A percentile compares a stretch with the other conserved stretches of the same genome.
Evolutionary conservation across 1,140 invertebrate species (phyloP).

Genomic region (Drosophila ironensis): DNA sequence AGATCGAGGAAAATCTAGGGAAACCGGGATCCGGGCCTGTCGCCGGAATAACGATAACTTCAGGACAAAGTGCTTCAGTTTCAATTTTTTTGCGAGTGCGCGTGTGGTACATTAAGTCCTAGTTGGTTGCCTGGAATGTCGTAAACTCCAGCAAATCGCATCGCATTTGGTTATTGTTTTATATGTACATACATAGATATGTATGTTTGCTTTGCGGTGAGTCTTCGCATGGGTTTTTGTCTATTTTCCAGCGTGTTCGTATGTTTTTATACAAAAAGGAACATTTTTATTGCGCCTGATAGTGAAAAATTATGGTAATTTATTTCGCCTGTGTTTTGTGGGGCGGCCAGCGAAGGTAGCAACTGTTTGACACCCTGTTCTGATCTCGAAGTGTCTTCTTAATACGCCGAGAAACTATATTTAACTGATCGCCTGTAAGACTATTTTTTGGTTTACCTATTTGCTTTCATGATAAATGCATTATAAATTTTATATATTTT

Average conservation of each 20-base stretch:
- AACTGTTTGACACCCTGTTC: not conserved
- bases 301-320: conserved; percentile 42
- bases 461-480: too few species aligned
- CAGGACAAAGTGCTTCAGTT: too few species aligned
- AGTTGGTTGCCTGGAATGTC: not conserved
- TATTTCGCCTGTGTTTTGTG: conserved; percentile 11
- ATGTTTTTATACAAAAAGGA: conserved; percentile 16
- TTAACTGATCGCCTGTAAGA: too few species aligned
- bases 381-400: not conserved
- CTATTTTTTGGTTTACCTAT: too few species aligned
- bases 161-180: conserved; percentile 39
- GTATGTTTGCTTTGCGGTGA: conserved; percentile 24
- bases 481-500: too few species aligned
- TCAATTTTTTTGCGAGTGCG: not conserved
- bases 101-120: conserved; percentile 3
- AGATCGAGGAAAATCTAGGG: too few species aligned
- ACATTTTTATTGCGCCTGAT: conserved; percentile 21
- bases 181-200: too few species aligned
- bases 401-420: too few species aligned
- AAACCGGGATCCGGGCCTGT: too few species aligned
- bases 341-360: not conserved
- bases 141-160: conserved; percentile 38
- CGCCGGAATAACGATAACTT: too few species aligned
- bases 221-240: too few species aligned
- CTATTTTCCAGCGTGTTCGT: conserved; percentile 32